Percentiles rank a stretch among this genome's conserved stretches.
Conservation (phyloP, 2,888 invertebrate genomes). For the Heliconius hortense region DNA sequence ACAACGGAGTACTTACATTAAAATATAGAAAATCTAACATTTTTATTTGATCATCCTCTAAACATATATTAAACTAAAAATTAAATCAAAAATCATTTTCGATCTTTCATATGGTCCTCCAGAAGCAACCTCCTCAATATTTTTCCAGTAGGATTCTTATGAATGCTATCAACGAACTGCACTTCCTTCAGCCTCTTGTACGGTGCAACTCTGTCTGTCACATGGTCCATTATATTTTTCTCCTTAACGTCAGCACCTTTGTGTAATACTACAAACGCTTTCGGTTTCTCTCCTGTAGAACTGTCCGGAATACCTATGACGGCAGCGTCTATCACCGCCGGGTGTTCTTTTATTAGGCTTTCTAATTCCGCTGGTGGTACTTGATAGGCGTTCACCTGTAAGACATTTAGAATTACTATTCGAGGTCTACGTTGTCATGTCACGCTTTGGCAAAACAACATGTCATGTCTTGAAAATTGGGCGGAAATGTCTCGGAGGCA, state of each 20-base stretch:
- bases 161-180: conserved; percentile 85
- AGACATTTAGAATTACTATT: conserved; percentile 19
- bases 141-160: conserved; percentile 90
- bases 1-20: too few species aligned
- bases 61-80: too few species aligned
- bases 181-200: conserved; percentile 89
- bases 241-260: conserved; percentile 65
- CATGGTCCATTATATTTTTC: conserved; percentile 83
- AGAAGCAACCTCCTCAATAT: conserved; percentile 85
- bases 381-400: conserved; percentile 85
- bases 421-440: too few species aligned
- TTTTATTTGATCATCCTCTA: too few species aligned
- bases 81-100: background rate
- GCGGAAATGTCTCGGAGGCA: too few species aligned
- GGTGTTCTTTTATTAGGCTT: conserved; percentile 86
- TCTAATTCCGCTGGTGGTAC: conserved; percentile 96
- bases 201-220: conserved; percentile 86
- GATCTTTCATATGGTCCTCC: conserved; percentile 48
- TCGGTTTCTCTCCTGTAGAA: conserved; percentile 87
- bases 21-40: too few species aligned
- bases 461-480: too few species aligned
- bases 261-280: conserved; percentile 86
- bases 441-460: too few species aligned
- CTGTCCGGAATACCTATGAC: conserved; percentile 89
- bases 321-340: conserved; percentile 89